Evolutionary conservation across 1,140 invertebrate species (phyloP).

Genomic region (Leptinotarsa lineolata): DNA sequence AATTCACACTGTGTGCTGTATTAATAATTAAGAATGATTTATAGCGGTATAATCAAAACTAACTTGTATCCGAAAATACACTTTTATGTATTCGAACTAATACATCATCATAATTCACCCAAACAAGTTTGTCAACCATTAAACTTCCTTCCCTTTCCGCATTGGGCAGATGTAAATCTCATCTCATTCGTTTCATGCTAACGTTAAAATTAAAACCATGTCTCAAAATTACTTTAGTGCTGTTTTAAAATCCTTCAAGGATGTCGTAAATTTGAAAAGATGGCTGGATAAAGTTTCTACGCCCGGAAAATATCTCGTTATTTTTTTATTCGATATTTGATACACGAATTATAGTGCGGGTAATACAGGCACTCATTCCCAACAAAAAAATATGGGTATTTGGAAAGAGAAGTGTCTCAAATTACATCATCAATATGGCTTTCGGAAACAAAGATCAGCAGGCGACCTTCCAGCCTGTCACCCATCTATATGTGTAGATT

Average conservation of each 20-base stretch:
- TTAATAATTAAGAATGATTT: slow-evolving; percentile 44
- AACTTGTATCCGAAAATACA: slow-evolving; percentile 37
- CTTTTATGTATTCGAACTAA: slow-evolving; percentile 41
- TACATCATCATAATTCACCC: slow-evolving; percentile 42
- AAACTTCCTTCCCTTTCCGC: slow-evolving; percentile 33
- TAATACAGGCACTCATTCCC: not conserved
- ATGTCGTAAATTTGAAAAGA: slow-evolving; percentile 54
- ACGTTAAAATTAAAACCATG: slow-evolving; percentile 53
- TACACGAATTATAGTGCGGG: slow-evolving; percentile 11
- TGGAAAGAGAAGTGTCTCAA: too few relatives aligned
- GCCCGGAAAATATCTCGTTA: slow-evolving; percentile 40
- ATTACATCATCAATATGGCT: too few relatives aligned
- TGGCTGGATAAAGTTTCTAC: slow-evolving; percentile 51
- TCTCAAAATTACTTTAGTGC: slow-evolving; percentile 54
- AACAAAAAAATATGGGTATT: too few relatives aligned
- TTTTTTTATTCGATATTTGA: slow-evolving; percentile 26
- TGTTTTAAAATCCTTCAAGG: slow-evolving; percentile 51
- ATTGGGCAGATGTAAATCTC: slow-evolving; percentile 36
- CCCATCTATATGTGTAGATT: too few relatives aligned
- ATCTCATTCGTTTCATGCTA: slow-evolving; percentile 18
- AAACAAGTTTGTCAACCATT: slow-evolving; percentile 35
- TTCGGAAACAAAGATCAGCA: too few relatives aligned
- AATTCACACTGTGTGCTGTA: slow-evolving; percentile 16
- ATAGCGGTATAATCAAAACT: slow-evolving; percentile 41
- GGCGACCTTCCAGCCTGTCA: too few relatives aligned